Base-by-base conservation (phyloP, 1,140 invertebrate genomes). In the Polyergus mexicanus region DNA sequence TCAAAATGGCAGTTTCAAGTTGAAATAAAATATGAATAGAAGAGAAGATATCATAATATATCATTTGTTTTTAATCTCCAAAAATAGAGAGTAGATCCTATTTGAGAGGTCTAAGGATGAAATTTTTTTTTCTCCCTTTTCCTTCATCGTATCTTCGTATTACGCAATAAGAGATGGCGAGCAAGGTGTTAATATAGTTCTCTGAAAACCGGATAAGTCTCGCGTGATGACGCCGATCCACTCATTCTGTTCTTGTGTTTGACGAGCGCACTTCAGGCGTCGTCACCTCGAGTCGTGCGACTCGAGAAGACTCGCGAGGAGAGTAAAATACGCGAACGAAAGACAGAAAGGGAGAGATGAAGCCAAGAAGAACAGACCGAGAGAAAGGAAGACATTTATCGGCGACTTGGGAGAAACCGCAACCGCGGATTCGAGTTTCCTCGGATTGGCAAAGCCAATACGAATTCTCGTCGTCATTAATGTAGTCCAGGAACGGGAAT, bases 341-440 rank as follows among this genome's bases (percentile, higher is more conserved):
- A 72, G 8, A 51, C 3, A 2, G 60, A 44, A 35, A 75, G 1
- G 32, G n/a, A 32, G 13, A 66, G 16, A 25, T 13, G 16, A 1
- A 35, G 47, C 13, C 13, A 68, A n/a, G 16, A 25, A 35, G 22
- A 22, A 2, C n/a, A 25, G 22, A 25, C 10, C 47, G 25, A 77
- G 11, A 28, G 11, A 5, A 44, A 28, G 35, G 44, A 38, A 22
- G 58, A 77, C 41, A 75, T 10, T 22, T 44, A 76, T 76, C 13
- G 65, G n/a, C 4, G 65, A 41, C 10, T 32, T 16, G 13, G 7
- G 41, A 38, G 16, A 13, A 41, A n/a, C 60, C 41, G 32, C 44
- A 76, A 81, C 35, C 47, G 47, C 47, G 47, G 5, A 51, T 51
- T 16, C 51, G 68, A 80, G 47, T 56, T 41, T 80, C 32, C 38